phyloP scores from a whole-genome alignment of 2,888 invertebrate genomes.

The Andrena trimmerana region DNA sequence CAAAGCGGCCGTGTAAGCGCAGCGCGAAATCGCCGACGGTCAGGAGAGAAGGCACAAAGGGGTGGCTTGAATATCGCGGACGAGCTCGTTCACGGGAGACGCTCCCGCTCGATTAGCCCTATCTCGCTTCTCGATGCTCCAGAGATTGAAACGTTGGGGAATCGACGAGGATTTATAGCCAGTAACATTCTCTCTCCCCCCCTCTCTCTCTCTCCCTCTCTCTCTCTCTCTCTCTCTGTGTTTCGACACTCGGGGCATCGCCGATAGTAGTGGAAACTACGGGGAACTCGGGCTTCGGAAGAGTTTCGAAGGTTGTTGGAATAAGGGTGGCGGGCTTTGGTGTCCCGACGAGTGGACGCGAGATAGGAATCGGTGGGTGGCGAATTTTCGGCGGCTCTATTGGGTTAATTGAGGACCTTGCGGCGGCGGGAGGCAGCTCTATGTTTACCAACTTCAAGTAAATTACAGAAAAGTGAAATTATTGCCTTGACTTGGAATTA shows the following conservation, averaged over 20 bases:
- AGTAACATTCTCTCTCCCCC: not conserved
- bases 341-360: no score
- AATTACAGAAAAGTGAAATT: no score
- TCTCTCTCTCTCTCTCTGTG: not conserved
- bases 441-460: no score
- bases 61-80: slow-evolving; percentile 34
- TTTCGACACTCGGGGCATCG: not conserved
- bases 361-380: no score
- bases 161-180: slow-evolving; percentile 19
- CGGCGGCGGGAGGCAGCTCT: no score
- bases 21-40: slow-evolving; percentile 32
- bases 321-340: no score
- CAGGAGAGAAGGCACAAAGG: slow-evolving; percentile 29
- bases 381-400: no score
- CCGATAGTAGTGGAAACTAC: no score
- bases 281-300: no score
- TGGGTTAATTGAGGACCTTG: no score
- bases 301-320: no score
- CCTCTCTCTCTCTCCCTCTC: not conserved
- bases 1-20: slow-evolving; percentile 31
- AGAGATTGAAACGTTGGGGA: slow-evolving; percentile 43
- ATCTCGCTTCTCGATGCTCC: slow-evolving; percentile 50
- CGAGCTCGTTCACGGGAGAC: not conserved
- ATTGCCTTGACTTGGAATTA: no score
- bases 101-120: slow-evolving; percentile 48